Evolutionary conservation across 2,113 vertebrate genomes (phyloP).

Genomic region (Rhombomys opimus): DNA sequence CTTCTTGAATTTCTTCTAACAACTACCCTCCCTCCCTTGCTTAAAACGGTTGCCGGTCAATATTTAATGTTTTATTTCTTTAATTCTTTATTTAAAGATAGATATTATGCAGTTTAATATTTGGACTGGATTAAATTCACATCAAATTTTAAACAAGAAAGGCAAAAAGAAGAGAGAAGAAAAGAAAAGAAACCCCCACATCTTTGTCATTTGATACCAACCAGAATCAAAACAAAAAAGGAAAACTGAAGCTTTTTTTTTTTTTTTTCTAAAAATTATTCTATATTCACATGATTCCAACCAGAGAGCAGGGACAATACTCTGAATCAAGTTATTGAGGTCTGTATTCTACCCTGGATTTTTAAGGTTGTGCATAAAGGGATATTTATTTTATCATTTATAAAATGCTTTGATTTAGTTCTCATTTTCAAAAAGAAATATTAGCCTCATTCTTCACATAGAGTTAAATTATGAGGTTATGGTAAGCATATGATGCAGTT

Average conservation of each 20-base stretch:
- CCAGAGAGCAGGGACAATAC: not conserved
- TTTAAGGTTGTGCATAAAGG: slow-evolving; percentile 44
- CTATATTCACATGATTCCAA: slow-evolving; percentile 47
- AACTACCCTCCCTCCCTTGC: not conserved
- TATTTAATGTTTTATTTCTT: slow-evolving; percentile 33
- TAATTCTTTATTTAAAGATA: not conserved
- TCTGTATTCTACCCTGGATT: slow-evolving; percentile 36
- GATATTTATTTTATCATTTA: slow-evolving; percentile 57
- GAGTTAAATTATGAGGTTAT: slow-evolving; percentile 51
- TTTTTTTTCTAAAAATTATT: slow-evolving; percentile 34
- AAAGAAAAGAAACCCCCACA: not conserved
- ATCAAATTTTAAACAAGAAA: slow-evolving; percentile 35
- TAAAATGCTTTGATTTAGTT: slow-evolving; percentile 58
- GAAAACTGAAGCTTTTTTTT: not conserved
- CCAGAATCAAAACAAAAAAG: not conserved
- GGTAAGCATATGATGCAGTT: slow-evolving; percentile 18
- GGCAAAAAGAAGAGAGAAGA: slow-evolving; percentile 35
- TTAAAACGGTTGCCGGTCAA: not conserved
- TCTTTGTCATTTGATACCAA: slow-evolving; percentile 20
- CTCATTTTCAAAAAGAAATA: slow-evolving; percentile 67
- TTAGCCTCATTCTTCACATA: slow-evolving; percentile 2
- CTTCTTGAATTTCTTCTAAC: slow-evolving; percentile 20
- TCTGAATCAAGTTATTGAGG: slow-evolving; percentile 31
- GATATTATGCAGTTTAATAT: slow-evolving; percentile 11
- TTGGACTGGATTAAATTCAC: slow-evolving; percentile 22